Percentiles rank a stretch among this genome's conserved stretches.
Conservation (phyloP, 1,140 invertebrate species). For the Cotesia typhae region DNA sequence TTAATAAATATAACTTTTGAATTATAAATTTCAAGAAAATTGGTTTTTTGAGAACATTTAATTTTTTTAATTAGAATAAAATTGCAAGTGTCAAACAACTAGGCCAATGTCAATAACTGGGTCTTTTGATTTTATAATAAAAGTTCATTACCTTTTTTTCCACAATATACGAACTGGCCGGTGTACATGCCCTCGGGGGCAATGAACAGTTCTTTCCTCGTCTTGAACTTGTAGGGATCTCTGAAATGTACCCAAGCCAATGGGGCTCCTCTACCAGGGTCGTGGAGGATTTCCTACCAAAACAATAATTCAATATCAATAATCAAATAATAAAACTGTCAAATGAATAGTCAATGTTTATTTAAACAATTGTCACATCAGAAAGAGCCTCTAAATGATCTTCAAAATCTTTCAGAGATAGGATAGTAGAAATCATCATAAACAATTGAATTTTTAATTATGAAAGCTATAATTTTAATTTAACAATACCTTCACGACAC, state of each 20-base stretch:
- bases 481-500: conserved; percentile 88
- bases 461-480: background rate
- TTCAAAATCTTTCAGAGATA: conserved; percentile 46
- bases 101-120: no score
- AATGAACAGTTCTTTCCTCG: conserved; percentile 95
- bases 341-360: conserved; percentile 11
- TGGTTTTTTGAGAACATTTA: no score
- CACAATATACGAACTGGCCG: conserved; percentile 99
- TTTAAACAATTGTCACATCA: conserved; percentile 34
- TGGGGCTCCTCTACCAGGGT: conserved; percentile 98
- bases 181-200: conserved; percentile 99
- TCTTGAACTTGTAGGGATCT: conserved; percentile 97
- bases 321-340: conserved; percentile 10
- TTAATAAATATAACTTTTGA: no score
- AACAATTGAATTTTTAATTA: background rate
- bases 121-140: no score
- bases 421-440: conserved; percentile 50
- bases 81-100: no score
- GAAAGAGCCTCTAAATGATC: conserved; percentile 56
- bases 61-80: no score
- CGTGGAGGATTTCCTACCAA: conserved; percentile 96
- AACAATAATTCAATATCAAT: conserved; percentile 33
- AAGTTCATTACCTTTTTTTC: conserved; percentile 76
- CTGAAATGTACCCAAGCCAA: conserved; percentile 96
- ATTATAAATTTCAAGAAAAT: no score